Evolutionary conservation across 2,888 invertebrate species (phyloP).

Genomic region (Metellina segmentata): DNA sequence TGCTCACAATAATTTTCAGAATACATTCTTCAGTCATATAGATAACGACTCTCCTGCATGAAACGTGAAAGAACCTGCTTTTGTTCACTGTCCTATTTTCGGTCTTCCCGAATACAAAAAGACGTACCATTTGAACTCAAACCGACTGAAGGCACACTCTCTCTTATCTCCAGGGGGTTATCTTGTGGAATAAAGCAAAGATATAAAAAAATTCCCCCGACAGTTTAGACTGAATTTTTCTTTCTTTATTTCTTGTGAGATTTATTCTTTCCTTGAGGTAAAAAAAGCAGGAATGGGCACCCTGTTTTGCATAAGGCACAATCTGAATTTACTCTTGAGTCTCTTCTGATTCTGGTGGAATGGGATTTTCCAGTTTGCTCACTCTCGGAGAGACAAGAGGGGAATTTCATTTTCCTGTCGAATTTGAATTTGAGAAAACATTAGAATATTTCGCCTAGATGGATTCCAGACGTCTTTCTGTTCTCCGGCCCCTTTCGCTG

Average conservation of each 20-base stretch:
- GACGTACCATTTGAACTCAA: slow-evolving; percentile 4
- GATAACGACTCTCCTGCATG: slow-evolving; percentile 5
- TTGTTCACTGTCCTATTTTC: background rate
- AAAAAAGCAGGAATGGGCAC: background rate
- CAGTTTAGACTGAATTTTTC: slow-evolving; percentile 39
- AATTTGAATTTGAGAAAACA: slow-evolving; percentile 48
- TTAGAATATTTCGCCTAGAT: background rate
- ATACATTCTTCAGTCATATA: slow-evolving; percentile 5
- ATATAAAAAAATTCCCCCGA: slow-evolving; percentile 5
- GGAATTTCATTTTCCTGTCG: slow-evolving; percentile 58
- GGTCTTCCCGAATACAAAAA: slow-evolving; percentile 4
- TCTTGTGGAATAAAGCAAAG: slow-evolving; percentile 22
- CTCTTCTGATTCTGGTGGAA: slow-evolving; percentile 8
- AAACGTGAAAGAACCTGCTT: slow-evolving; percentile 35
- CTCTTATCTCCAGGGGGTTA: slow-evolving; percentile 28
- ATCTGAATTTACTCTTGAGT: slow-evolving; percentile 48
- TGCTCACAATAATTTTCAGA: slow-evolving; percentile 8
- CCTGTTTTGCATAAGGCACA: slow-evolving; percentile 64
- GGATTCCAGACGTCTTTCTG: background rate
- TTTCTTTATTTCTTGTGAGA: background rate
- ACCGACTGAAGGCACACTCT: slow-evolving; percentile 1
- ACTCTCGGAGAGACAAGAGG: slow-evolving; percentile 10
- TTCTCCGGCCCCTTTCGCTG: background rate
- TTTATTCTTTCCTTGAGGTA: slow-evolving; percentile 22
- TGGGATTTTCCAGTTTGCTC: slow-evolving; percentile 56